Evolutionary conservation across 2,113 vertebrate genomes (phyloP).

Genomic region (Brachyhypopomus gauderio): DNA sequence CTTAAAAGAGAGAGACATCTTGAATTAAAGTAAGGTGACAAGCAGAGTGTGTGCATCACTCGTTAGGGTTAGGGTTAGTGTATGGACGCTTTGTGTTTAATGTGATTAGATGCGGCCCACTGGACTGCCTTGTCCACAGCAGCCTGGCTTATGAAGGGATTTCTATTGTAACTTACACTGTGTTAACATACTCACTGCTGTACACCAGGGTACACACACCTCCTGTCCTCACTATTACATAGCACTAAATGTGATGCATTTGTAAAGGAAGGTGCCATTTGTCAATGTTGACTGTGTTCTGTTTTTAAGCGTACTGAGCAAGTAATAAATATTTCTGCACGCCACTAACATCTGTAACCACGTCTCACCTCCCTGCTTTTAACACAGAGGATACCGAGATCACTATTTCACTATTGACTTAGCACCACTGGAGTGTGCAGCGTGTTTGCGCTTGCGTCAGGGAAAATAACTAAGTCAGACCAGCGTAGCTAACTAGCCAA

Average conservation of each 20-base stretch:
- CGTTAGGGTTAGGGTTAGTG: constrained; percentile 18
- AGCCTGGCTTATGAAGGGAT: constrained; percentile 61
- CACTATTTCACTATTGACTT: not conserved
- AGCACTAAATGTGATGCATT: not conserved
- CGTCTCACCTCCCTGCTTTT: not conserved
- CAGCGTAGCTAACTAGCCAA: no score
- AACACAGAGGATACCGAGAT: not conserved
- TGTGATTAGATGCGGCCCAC: constrained; percentile 65
- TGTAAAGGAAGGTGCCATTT: no score
- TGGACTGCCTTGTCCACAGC: constrained; percentile 63
- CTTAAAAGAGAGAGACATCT: not conserved
- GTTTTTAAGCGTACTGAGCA: no score
- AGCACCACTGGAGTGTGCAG: not conserved
- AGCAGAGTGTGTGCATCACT: not conserved
- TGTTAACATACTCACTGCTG: constrained; percentile 24
- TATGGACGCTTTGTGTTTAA: constrained; percentile 60
- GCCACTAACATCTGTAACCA: not conserved
- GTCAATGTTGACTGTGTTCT: no score
- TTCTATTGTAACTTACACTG: constrained; percentile 68
- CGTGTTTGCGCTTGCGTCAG: not conserved
- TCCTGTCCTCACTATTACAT: not conserved
- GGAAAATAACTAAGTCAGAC: not conserved
- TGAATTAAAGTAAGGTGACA: not conserved
- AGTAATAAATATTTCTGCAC: not conserved
- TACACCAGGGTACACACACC: not conserved